phyloP scores from a whole-genome alignment of 2,888 invertebrate genomes.

The Copidosoma aretas region DNA sequence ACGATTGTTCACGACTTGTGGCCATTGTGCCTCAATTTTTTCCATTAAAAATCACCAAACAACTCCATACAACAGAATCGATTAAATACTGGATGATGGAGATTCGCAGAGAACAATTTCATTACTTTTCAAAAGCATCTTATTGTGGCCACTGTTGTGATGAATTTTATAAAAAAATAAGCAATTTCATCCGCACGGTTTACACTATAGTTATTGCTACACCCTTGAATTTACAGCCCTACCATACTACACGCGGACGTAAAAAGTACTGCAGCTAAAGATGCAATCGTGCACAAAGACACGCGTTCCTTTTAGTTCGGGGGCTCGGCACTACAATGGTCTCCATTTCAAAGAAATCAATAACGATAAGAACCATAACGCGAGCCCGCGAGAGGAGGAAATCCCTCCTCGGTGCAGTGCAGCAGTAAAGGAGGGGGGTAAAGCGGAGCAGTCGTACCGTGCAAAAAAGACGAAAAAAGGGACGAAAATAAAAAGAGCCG shows the following conservation, averaged over 20 bases:
- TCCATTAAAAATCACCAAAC: too few species aligned
- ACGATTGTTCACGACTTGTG: too few species aligned
- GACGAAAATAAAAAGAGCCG: not conserved
- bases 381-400: not conserved
- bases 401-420: not conserved
- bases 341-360: conserved; percentile 30
- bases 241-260: not conserved
- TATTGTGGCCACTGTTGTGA: too few species aligned
- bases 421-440: not conserved
- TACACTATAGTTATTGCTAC: too few species aligned
- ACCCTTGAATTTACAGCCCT: not conserved
- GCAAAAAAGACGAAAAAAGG: not conserved
- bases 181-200: too few species aligned
- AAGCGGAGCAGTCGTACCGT: too few species aligned
- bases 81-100: too few species aligned
- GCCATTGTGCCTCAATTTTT: too few species aligned
- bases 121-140: too few species aligned
- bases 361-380: conserved; percentile 27
- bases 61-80: too few species aligned
- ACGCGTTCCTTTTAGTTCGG: conserved; percentile 1
- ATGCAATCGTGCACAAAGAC: conserved; percentile 2
- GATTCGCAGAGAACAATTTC: too few species aligned
- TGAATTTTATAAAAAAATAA: too few species aligned
- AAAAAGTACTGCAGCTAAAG: not conserved
- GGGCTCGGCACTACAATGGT: conserved; percentile 4